phyloP scores from a whole-genome alignment of 2,888 invertebrate species.

The Conops quadrifasciatus region DNA sequence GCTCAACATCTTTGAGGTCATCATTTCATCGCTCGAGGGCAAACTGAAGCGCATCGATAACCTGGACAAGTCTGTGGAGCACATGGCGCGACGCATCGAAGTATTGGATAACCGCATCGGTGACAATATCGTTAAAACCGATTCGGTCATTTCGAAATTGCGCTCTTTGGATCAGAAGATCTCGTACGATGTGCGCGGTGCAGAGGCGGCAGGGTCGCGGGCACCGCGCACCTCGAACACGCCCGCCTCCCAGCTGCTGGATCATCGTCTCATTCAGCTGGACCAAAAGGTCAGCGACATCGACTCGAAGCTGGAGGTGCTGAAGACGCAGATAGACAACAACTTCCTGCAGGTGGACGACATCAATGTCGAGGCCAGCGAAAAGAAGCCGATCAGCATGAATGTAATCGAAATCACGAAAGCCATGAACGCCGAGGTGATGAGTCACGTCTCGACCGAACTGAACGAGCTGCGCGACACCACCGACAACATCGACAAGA shows the following conservation, averaged over 20 bases:
- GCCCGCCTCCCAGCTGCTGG: slow-evolving; percentile 66
- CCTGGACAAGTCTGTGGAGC: slow-evolving; percentile 86
- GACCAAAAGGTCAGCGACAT: slow-evolving; percentile 87
- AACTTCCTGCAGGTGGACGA: slow-evolving; percentile 84
- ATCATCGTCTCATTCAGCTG: slow-evolving; percentile 74
- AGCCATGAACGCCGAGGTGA: slow-evolving; percentile 81
- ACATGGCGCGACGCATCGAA: slow-evolving; percentile 85
- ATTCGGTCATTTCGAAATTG: slow-evolving; percentile 81
- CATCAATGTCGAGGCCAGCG: slow-evolving; percentile 86
- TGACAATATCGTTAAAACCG: slow-evolving; percentile 86
- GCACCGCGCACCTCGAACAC: slow-evolving; percentile 47
- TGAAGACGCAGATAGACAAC: slow-evolving; percentile 84
- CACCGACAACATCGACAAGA: slow-evolving; percentile 81
- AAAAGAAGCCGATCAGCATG: slow-evolving; percentile 85
- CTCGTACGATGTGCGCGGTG: slow-evolving; percentile 61
- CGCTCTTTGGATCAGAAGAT: slow-evolving; percentile 79
- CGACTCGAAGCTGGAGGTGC: slow-evolving; percentile 77
- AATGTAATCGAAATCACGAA: slow-evolving; percentile 85
- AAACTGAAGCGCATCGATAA: slow-evolving; percentile 89
- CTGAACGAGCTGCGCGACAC: slow-evolving; percentile 80
- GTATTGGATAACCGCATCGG: slow-evolving; percentile 81
- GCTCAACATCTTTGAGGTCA: slow-evolving; percentile 88
- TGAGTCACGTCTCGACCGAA: slow-evolving; percentile 83
- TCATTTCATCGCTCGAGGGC: slow-evolving; percentile 86
- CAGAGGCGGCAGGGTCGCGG: slow-evolving; percentile 44